A percentile compares a stretch with the other conserved stretches of the same genome.
Conservation (phyloP, 2,113 vertebrate species). For the Myodes glareolus region DNA sequence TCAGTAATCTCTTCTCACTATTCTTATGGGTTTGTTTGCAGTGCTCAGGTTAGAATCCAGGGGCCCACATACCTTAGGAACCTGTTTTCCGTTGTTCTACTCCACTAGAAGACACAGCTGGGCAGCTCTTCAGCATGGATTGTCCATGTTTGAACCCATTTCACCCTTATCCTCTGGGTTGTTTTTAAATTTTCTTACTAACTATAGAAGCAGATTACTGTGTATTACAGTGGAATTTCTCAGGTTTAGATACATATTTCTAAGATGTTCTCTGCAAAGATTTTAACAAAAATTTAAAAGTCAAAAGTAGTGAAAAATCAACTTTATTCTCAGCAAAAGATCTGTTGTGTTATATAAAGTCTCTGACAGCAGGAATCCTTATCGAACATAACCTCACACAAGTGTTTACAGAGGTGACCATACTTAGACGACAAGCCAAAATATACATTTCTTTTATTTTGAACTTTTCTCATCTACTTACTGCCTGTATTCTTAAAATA, state of each 20-base stretch:
- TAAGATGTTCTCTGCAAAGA: not conserved
- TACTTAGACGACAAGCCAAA: not conserved
- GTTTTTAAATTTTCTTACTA: not conserved
- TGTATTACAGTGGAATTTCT: not conserved
- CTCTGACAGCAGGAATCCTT: not conserved
- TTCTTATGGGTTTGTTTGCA: not conserved
- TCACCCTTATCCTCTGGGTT: not conserved
- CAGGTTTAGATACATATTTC: not conserved
- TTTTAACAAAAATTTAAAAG: not conserved
- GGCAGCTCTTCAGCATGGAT: no score
- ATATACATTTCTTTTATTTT: conserved; percentile 19
- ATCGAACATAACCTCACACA: not conserved
- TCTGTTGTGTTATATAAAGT: not conserved
- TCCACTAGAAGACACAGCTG: no score
- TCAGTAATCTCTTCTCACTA: not conserved
- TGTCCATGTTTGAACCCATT: not conserved
- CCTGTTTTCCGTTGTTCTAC: not conserved
- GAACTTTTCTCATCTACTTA: not conserved
- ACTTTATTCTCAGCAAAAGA: not conserved
- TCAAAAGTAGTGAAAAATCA: not conserved
- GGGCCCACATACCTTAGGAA: not conserved
- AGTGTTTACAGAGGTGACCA: not conserved
- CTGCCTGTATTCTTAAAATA: not conserved
- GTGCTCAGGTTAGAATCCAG: not conserved
- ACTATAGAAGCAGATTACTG: not conserved